A percentile compares a stretch with the other conserved stretches of the same genome.
These are phyloP conservation scores for Cryptotis parvus DNA, from an alignment of 2,113 vertebrate species.

Conservation along the genomic window DNA sequence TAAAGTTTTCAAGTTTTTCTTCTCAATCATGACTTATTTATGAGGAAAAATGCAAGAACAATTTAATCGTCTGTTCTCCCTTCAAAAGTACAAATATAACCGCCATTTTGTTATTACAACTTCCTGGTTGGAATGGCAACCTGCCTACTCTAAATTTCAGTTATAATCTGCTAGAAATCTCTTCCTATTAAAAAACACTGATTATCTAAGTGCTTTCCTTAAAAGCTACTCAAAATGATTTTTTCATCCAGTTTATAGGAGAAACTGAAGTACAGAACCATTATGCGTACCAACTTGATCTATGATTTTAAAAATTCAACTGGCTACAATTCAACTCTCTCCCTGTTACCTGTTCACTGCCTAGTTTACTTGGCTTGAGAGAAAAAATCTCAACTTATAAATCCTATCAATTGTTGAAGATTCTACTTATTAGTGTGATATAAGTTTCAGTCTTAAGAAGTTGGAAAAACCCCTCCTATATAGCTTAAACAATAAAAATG, in stretches of 20 bases:
- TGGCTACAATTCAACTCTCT: not conserved
- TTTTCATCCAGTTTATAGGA: constrained; percentile 27
- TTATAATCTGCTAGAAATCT: not conserved
- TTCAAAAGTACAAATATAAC: constrained; percentile 31
- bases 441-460: not conserved
- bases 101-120: constrained; percentile 50
- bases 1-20: constrained; percentile 48
- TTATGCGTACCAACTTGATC: not conserved
- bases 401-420: no score
- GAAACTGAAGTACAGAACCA: constrained; percentile 56
- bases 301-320: not conserved
- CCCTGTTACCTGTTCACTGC: not conserved
- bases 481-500: not conserved
- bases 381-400: constrained; percentile 14
- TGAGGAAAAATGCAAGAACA: constrained; percentile 39
- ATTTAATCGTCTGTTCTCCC: constrained; percentile 27
- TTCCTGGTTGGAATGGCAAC: constrained; percentile 2
- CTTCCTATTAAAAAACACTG: constrained; percentile 51
- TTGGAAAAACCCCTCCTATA: not conserved
- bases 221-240: constrained; percentile 34
- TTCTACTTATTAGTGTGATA: not conserved
- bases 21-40: constrained; percentile 35
- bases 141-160: constrained; percentile 9
- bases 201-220: constrained; percentile 33
- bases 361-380: not conserved